Base-by-base conservation (phyloP, 2,888 invertebrate species). In the Eilema sororculum region DNA sequence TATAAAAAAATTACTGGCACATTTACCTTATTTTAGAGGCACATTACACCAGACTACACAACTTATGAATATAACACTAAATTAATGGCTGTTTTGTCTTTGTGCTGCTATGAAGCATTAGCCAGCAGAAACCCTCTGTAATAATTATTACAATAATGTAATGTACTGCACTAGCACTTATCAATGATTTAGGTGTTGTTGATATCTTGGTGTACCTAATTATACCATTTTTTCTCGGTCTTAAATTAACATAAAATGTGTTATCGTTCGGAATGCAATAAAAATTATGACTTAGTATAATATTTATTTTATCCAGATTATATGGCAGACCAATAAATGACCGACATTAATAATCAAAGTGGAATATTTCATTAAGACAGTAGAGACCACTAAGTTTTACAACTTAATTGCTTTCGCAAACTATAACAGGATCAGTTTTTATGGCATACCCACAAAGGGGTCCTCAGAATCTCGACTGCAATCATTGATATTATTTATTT, bases 371-470 rank as follows among this genome's bases (percentile, higher is more conserved):
- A 93, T 94, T 92, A 90, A 90, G 90, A 90, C 90, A 88, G 90
- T 86, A 84, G 88, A 88, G 89, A 87, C 89, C 89, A 90, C 90
- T 91, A 89, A 92, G 88, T 91, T 95, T 95, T 92, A 95, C 91
- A 91, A 90, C 93, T 91, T 95, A 94, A 95, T 95, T 91, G 91
- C 90, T 87, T 89, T 93, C 87, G 94, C 93, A 92, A 94, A 93
- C 90, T 93, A 92, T 93, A 93, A 91, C 92, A 89, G 90, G 87
- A 88, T 90, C 89, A 87, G 87, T 93, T 94, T 93, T 94, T 95
- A 94, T 90, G 86, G 85, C 87, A 77, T 82, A 81, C 83, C 86
- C 87, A 87, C 88, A 86, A 88, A 86, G 85, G 86, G 85, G 87
- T 85, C 86, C 86, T 81, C 84, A 87, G 87, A 90, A 89, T 90